These are phyloP conservation scores for Fundulus diaphanus DNA, from an alignment of 2,797 vertebrate species.

Conservation along the genomic window DNA sequence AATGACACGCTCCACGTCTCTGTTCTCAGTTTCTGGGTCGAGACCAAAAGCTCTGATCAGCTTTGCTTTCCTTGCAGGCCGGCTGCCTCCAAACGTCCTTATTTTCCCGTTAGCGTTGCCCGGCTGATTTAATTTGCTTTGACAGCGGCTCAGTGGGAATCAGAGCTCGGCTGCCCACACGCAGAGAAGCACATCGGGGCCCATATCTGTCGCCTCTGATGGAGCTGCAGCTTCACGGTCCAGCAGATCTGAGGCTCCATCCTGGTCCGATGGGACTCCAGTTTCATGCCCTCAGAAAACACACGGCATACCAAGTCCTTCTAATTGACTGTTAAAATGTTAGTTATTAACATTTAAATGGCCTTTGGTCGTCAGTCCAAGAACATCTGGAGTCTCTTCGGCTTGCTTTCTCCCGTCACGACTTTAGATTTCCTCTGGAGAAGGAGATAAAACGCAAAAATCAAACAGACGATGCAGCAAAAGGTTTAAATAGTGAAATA, in stretches of 20 bases:
- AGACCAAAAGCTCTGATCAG: neutral
- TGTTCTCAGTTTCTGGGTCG: neutral
- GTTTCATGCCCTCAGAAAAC: too few species aligned
- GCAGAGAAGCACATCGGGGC: too few species aligned
- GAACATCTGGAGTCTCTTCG: too few species aligned
- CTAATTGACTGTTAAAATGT: too few species aligned
- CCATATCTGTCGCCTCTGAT: too few species aligned
- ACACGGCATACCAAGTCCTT: too few species aligned
- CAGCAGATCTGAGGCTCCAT: neutral
- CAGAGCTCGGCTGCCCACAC: neutral
- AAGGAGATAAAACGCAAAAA: neutral
- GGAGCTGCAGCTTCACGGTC: neutral
- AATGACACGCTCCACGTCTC: constrained; percentile 31
- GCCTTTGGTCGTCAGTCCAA: too few species aligned
- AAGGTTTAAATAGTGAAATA: too few species aligned
- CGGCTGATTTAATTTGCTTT: neutral
- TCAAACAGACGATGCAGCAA: too few species aligned
- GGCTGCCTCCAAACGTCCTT: neutral
- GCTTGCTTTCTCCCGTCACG: too few species aligned
- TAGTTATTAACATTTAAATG: too few species aligned
- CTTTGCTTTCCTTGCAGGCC: neutral
- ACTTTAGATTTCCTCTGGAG: neutral
- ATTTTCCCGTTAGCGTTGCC: neutral
- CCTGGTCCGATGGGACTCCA: too few species aligned
- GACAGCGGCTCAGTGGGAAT: neutral